Percentiles rank a stretch among this genome's conserved stretches.
These are phyloP conservation scores for Amphiprion clarkii DNA, from an alignment of 2,797 vertebrate genomes.

Conservation along the genomic window DNA sequence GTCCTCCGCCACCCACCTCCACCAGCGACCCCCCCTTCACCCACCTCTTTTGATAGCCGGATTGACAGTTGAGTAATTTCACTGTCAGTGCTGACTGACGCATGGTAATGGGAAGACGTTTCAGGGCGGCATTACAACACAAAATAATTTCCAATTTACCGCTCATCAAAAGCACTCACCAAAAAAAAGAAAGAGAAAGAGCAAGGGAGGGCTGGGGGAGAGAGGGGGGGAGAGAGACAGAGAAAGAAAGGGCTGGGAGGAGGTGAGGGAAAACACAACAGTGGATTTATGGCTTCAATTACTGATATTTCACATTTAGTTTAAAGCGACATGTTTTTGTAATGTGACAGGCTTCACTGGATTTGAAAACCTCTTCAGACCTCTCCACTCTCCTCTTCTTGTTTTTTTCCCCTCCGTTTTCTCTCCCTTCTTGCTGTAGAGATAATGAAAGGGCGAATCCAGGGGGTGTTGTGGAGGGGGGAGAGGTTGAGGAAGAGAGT, in stretches of 20 bases:
- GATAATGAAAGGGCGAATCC: constrained; percentile 84
- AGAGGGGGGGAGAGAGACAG: constrained; percentile 45
- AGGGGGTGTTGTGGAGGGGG: constrained; percentile 13
- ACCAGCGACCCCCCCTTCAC: constrained; percentile 36
- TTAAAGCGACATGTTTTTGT: constrained; percentile 96
- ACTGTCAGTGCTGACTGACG: constrained; percentile 90
- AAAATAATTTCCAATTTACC: constrained; percentile 95
- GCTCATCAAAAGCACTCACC: constrained; percentile 91
- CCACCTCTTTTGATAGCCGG: constrained; percentile 83
- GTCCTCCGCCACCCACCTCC: constrained; percentile 26
- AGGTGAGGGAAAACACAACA: constrained; percentile 82
- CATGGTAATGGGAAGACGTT: constrained; percentile 92
- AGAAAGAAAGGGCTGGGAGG: constrained; percentile 41
- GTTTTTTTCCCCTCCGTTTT: constrained; percentile 31
- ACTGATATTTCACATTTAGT: constrained; percentile 96
- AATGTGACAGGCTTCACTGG: constrained; percentile 93
- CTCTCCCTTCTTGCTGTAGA: constrained; percentile 74
- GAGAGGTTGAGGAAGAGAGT: constrained; percentile 60
- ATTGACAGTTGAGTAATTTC: constrained; percentile 92
- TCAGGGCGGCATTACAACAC: constrained; percentile 88
- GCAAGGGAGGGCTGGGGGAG: constrained; percentile 54
- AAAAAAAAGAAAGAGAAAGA: constrained; percentile 64
- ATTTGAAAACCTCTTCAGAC: constrained; percentile 90
- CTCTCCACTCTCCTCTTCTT: constrained; percentile 77
- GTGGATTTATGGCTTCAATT: constrained; percentile 94